These are phyloP conservation scores for Chelmon rostratus DNA, from an alignment of 2,797 vertebrate genomes.

Conservation along the genomic window DNA sequence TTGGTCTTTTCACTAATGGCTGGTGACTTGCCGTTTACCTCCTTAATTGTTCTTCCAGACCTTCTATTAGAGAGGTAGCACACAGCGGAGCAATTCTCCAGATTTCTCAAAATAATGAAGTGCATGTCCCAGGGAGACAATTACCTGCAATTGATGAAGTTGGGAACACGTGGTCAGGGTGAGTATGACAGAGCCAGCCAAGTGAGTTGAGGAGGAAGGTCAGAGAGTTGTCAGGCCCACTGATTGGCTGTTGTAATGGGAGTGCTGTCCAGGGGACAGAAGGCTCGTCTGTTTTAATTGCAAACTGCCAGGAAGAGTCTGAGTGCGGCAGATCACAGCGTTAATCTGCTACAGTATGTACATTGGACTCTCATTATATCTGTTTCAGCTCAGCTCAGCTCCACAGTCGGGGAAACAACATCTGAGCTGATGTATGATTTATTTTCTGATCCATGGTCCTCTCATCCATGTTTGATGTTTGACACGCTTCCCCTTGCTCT, in stretches of 20 bases:
- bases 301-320: conserved; percentile 16
- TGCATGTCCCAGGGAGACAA: conserved; percentile 59
- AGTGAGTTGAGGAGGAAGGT: conserved; percentile 54
- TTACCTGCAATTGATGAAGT: conserved; percentile 70
- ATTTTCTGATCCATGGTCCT: conserved; percentile 49
- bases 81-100: conserved; percentile 49
- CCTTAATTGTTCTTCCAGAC: conserved; percentile 65
- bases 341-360: conserved; percentile 26
- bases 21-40: conserved; percentile 61
- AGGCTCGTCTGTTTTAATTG: conserved; percentile 49
- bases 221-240: conserved; percentile 47
- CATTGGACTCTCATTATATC: conserved; percentile 7
- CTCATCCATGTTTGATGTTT: conserved; percentile 61
- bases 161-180: conserved; percentile 50
- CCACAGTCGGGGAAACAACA: background rate
- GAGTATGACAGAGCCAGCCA: conserved; percentile 44
- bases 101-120: conserved; percentile 73
- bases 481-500: conserved; percentile 45
- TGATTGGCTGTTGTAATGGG: conserved; percentile 60
- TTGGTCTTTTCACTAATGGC: conserved; percentile 65
- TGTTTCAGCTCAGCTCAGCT: conserved; percentile 28
- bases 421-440: conserved; percentile 54
- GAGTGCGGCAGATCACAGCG: conserved; percentile 26
- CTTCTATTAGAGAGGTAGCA: conserved; percentile 61
- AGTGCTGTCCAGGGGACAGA: conserved; percentile 24